These are phyloP conservation scores for Trinectes maculatus DNA, from an alignment of 2,113 vertebrate genomes.

Conservation along the genomic window DNA sequence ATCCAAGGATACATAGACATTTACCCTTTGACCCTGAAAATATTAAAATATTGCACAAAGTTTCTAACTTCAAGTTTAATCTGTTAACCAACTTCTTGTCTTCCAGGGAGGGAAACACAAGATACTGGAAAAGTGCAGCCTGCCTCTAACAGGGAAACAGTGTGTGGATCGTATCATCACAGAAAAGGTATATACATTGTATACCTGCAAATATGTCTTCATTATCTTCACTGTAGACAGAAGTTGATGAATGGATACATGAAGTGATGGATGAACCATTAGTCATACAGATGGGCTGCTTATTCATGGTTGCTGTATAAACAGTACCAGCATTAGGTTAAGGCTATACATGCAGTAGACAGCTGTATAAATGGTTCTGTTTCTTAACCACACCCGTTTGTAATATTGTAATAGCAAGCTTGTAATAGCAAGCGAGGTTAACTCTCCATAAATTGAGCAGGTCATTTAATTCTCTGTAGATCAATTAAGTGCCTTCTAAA, in stretches of 20 bases:
- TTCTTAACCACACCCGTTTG: no score
- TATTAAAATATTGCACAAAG: neutral
- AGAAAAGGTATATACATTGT: slow-evolving; percentile 87
- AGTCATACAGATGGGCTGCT: slow-evolving; percentile 10
- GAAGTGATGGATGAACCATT: slow-evolving; percentile 10
- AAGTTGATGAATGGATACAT: neutral
- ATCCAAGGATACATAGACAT: slow-evolving; percentile 16
- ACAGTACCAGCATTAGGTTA: no score
- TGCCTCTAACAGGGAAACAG: slow-evolving; percentile 94
- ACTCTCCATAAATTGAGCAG: no score
- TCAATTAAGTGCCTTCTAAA: no score
- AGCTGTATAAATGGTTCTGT: no score
- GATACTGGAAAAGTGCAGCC: slow-evolving; percentile 92
- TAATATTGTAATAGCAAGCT: no score
- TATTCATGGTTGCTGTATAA: slow-evolving; percentile 12
- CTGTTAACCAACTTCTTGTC: slow-evolving; percentile 5
- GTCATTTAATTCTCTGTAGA: no score
- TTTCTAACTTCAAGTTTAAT: neutral
- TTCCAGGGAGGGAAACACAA: slow-evolving; percentile 92
- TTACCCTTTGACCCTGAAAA: slow-evolving; percentile 4
- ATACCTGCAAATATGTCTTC: slow-evolving; percentile 1
- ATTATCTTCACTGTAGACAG: slow-evolving; percentile 1
- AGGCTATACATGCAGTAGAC: no score
- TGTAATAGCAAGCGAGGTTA: no score
- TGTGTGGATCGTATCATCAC: slow-evolving; percentile 98